Percentiles rank a stretch among this genome's conserved stretches.
These are phyloP conservation scores for Gymnoscopelus microlampas DNA, from an alignment of 2,797 vertebrate genomes.

Conservation along the genomic window DNA sequence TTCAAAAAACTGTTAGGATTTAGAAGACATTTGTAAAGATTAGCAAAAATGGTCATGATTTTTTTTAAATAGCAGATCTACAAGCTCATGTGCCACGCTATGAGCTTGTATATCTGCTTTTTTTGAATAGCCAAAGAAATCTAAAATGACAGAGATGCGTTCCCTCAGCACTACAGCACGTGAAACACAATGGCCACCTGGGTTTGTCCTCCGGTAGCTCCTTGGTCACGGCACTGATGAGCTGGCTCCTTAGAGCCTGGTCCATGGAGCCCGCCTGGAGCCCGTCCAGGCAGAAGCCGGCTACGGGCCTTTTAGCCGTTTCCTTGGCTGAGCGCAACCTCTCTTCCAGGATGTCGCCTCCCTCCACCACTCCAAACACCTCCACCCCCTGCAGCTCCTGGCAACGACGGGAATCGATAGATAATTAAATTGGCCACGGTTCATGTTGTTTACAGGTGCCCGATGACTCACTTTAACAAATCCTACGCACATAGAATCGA, in stretches of 20 bases:
- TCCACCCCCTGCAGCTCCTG: conserved; percentile 87
- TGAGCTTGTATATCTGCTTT: too few relatives aligned
- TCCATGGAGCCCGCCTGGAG: conserved; percentile 84
- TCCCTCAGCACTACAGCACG: too few relatives aligned
- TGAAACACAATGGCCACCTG: conserved; percentile 74
- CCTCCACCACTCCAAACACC: conserved; percentile 93
- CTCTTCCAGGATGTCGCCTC: conserved; percentile 92
- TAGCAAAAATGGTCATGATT: too few relatives aligned
- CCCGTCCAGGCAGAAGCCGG: conserved; percentile 94
- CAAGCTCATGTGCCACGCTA: too few relatives aligned
- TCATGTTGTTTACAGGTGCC: too few relatives aligned
- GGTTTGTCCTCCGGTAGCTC: conserved; percentile 94
- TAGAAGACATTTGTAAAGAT: too few relatives aligned
- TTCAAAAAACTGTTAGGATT: too few relatives aligned
- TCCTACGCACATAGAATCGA: too few relatives aligned
- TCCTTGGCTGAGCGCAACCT: conserved; percentile 91
- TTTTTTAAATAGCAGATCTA: too few relatives aligned
- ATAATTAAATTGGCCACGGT: not conserved
- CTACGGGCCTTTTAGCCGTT: conserved; percentile 93
- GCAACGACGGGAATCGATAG: conserved; percentile 25
- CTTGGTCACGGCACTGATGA: conserved; percentile 85
- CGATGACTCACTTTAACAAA: too few relatives aligned
- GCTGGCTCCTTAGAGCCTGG: conserved; percentile 82
- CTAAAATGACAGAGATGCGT: too few relatives aligned
- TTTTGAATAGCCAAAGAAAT: too few relatives aligned